Conservation (phyloP, 2,888 invertebrate genomes). For the Kryphioiulus occultus region DNA sequence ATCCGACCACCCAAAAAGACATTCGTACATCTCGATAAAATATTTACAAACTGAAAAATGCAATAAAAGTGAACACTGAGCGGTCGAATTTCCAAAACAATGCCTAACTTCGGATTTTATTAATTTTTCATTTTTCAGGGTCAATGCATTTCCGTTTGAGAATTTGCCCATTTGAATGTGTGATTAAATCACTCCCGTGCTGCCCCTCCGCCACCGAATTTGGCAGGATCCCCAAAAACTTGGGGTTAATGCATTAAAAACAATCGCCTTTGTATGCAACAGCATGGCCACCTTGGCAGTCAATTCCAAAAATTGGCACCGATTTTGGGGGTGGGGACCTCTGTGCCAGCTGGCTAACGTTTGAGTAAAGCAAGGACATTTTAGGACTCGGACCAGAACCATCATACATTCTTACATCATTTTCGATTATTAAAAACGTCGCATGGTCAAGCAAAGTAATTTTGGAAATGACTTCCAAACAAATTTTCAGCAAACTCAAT, state of each 20-base stretch:
- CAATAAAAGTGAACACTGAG: neutral
- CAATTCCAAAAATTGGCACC: neutral
- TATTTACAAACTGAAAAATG: neutral
- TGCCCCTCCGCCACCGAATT: slow-evolving; percentile 12
- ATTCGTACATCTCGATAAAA: neutral
- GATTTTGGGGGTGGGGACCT: neutral
- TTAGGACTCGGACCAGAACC: no score
- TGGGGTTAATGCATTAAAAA: slow-evolving; percentile 11
- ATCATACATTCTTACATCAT: no score
- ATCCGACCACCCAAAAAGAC: neutral
- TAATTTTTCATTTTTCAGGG: neutral
- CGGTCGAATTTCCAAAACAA: neutral
- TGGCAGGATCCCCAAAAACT: slow-evolving; percentile 21
- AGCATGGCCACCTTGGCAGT: neutral
- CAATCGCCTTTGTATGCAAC: slow-evolving; percentile 22
- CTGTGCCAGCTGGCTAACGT: neutral
- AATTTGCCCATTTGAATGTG: neutral
- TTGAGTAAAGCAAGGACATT: no score
- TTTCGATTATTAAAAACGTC: no score
- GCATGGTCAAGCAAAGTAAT: no score
- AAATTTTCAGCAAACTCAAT: no score
- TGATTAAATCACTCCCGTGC: neutral
- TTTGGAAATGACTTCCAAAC: no score
- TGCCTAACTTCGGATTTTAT: neutral
- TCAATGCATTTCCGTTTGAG: slow-evolving; percentile 4